These are phyloP conservation scores for Allobates femoralis DNA, from an alignment of 2,797 vertebrate genomes.

Conservation along the genomic window DNA sequence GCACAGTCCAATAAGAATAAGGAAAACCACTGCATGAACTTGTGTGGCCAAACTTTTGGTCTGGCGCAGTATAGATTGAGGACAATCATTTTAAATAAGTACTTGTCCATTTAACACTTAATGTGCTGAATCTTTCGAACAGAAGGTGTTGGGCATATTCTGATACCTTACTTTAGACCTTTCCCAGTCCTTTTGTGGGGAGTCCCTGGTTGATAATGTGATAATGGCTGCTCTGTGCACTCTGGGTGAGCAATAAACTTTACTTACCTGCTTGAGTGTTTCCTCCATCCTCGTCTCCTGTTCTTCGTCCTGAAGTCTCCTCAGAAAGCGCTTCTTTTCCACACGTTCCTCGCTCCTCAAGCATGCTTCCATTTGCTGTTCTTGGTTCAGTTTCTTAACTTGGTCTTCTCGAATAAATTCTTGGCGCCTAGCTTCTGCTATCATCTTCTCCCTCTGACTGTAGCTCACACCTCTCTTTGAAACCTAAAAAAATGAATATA, in stretches of 20 bases:
- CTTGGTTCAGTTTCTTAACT: conserved; percentile 66
- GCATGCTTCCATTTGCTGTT: conserved; percentile 68
- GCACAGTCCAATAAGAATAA: no score
- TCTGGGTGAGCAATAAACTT: background rate
- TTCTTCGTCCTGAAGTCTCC: conserved; percentile 78
- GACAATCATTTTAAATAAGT: no score
- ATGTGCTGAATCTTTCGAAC: no score
- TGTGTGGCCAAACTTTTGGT: no score
- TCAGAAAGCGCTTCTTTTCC: conserved; percentile 73
- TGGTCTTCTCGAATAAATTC: conserved; percentile 73
- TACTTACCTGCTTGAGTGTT: conserved; percentile 74
- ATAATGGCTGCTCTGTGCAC: no score
- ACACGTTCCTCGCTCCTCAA: conserved; percentile 72
- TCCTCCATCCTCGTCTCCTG: conserved; percentile 79
- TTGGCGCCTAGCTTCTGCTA: conserved; percentile 66
- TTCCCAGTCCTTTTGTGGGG: no score
- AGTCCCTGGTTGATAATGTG: no score
- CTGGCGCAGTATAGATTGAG: no score
- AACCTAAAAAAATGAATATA: conserved; percentile 42
- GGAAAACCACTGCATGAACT: no score
- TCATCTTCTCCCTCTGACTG: conserved; percentile 69
- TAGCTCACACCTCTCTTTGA: conserved; percentile 62
- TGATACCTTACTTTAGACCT: no score
- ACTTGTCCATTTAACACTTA: no score
- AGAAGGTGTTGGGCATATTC: no score